A percentile compares a stretch with the other conserved stretches of the same genome.
Conservation (phyloP, 2,113 vertebrate genomes). For the Elachura formosa region DNA sequence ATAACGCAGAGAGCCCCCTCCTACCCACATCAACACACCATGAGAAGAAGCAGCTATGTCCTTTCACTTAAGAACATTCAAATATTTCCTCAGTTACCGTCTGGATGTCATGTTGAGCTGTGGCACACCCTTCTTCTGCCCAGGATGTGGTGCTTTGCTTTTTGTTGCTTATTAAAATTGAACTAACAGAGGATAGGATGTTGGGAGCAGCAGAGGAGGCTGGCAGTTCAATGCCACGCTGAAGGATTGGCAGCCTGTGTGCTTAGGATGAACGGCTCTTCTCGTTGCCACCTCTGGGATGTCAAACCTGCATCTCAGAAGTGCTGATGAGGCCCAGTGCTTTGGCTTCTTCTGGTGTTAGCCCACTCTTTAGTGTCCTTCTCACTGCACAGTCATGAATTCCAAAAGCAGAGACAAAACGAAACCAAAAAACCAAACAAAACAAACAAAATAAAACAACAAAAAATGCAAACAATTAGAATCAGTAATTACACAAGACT, state of each 20-base stretch:
- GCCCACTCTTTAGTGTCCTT: constrained; percentile 90
- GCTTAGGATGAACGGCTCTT: constrained; percentile 12
- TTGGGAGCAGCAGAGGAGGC: constrained; percentile 54
- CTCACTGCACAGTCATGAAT: constrained; percentile 75
- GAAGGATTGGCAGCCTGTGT: background rate
- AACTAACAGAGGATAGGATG: background rate
- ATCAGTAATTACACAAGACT: background rate
- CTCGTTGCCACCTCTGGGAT: background rate
- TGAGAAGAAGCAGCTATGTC: background rate
- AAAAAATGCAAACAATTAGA: constrained; percentile 17
- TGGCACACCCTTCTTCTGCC: background rate
- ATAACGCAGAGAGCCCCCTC: background rate
- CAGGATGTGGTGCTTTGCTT: background rate
- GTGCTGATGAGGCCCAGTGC: constrained; percentile 88
- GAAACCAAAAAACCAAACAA: background rate
- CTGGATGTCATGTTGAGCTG: background rate
- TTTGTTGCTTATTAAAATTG: background rate
- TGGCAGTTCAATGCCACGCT: constrained; percentile 1
- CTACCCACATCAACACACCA: background rate
- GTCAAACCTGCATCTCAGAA: constrained; percentile 93
- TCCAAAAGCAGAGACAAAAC: background rate
- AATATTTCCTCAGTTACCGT: background rate
- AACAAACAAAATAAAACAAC: background rate
- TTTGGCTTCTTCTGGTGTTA: constrained; percentile 92
- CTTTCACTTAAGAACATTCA: background rate